These are phyloP conservation scores for Hippoglossus hippoglossus DNA, from an alignment of 2,797 vertebrate genomes.

Conservation along the genomic window DNA sequence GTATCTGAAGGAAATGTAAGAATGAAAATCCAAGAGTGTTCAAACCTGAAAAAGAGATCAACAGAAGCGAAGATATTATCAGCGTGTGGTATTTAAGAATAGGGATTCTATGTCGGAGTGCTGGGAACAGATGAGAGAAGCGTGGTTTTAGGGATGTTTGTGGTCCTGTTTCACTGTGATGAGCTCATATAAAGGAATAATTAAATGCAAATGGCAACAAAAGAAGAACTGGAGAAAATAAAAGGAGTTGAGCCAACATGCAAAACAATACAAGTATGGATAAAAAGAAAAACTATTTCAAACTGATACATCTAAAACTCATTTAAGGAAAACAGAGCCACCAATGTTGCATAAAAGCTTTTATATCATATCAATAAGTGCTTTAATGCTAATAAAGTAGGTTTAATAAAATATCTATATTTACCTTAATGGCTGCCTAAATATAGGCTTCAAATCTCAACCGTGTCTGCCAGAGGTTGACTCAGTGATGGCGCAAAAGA, in stretches of 20 bases:
- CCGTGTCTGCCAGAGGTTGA: constrained; percentile 51
- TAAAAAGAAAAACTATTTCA: background rate
- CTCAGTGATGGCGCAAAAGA: constrained; percentile 33
- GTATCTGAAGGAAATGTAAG: constrained; percentile 8
- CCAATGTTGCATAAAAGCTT: background rate
- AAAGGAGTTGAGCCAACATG: no score
- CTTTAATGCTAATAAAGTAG: background rate
- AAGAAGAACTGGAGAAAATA: background rate
- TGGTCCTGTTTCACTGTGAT: constrained; percentile 40
- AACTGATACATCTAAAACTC: background rate
- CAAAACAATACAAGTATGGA: no score
- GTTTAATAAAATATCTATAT: constrained; percentile 8
- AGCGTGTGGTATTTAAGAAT: background rate
- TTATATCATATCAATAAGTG: background rate
- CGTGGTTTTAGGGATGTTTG: constrained; percentile 32
- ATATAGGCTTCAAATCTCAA: constrained; percentile 17
- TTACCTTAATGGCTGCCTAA: constrained; percentile 15
- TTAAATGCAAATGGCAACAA: constrained; percentile 20
- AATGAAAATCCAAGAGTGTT: constrained; percentile 3
- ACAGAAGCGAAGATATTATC: constrained; percentile 16
- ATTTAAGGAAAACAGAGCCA: background rate
- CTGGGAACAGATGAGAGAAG: background rate
- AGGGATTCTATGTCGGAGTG: background rate
- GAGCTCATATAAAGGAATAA: constrained; percentile 35
- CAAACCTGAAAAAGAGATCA: constrained; percentile 9